Evolutionary conservation across 1,140 invertebrate species (phyloP), one percentile per base, ranked within the genome.

Genomic region (Microplitis demolitor): DNA sequence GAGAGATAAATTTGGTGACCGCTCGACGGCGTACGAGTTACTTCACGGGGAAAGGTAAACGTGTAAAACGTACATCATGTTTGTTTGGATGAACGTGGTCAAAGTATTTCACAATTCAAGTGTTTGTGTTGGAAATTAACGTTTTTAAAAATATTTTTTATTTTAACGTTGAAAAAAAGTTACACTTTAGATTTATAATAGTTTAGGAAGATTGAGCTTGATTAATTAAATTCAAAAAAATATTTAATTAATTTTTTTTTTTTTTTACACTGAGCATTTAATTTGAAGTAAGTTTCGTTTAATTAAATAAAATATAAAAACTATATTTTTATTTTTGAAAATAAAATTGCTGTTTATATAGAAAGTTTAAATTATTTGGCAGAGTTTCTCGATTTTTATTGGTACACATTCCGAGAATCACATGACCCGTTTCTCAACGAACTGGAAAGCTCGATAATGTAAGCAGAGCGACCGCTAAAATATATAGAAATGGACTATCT

Each of bases 361-460:
- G 24, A 24, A 24, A 24, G 24, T 24, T 24, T 56, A 16, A 69
- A 69, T 60, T 69, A 69, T 69, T 69, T 69, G 33, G 34, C 37
- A 37, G 11, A 11, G 34, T 33, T 11, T 37, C 31, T 31, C 4
- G 35, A 11, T 11, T 14, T 35, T 35, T 24, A 62, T 62, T 35
- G 60, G 60, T 4, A 37, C 34, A 16, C 35, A 24, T n/a, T 24
- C 54, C 35, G 61, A 61, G 54, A 33, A 34, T 60, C 16, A 8
- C 37, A 14, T 14, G 35, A 16, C 24, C 13, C n/a, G 24, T 24
- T 24, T 50, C 51, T 34, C 68, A 70, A 62, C 68, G 39, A 63
- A 61, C 58, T 34, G 60, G 68, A 70, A 70, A 62, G 16, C 68
- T 62, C 39, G 58, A 70, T 70, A 70, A 70, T 24, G 24, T 24